These are phyloP conservation scores for Cherax destructor DNA, from an alignment of 1,140 invertebrate species.

Conservation along the genomic window DNA sequence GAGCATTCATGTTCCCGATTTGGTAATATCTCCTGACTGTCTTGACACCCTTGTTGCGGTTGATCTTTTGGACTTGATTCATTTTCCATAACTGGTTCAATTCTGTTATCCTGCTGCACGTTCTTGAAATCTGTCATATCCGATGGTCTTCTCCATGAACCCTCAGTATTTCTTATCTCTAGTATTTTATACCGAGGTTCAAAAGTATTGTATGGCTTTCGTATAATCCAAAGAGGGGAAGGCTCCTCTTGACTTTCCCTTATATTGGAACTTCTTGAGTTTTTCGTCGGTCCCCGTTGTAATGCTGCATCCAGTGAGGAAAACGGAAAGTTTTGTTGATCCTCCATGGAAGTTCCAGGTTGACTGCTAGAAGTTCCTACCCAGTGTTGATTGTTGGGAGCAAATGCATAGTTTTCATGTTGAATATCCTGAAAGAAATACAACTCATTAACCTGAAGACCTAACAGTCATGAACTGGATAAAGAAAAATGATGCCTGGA, in stretches of 20 bases:
- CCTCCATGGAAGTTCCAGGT: background rate
- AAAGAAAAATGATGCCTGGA: too few relatives aligned
- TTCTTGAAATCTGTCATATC: background rate
- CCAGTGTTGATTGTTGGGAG: slow-evolving; percentile 25
- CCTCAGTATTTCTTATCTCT: slow-evolving; percentile 38
- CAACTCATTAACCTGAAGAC: background rate
- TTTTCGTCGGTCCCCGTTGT: slow-evolving; percentile 22
- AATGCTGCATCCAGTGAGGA: background rate
- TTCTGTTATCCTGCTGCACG: background rate
- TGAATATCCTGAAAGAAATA: slow-evolving; percentile 31
- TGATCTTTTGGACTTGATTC: background rate
- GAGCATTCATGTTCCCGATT: background rate
- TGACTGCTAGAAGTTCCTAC: background rate
- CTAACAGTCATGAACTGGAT: background rate
- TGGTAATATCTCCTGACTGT: background rate
- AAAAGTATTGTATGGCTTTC: slow-evolving; percentile 42
- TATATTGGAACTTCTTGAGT: background rate
- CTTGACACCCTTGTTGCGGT: slow-evolving; percentile 1
- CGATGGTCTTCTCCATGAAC: slow-evolving; percentile 25
- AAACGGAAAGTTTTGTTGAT: background rate
- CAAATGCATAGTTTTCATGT: slow-evolving; percentile 29
- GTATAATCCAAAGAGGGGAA: slow-evolving; percentile 40
- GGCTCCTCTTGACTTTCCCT: slow-evolving; percentile 28
- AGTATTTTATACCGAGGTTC: slow-evolving; percentile 40
- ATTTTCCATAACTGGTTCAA: background rate